Evolutionary conservation across 2,888 invertebrate genomes (phyloP), one percentile per base, ranked within the genome.

Genomic region (Synanthedon vespiformis): DNA sequence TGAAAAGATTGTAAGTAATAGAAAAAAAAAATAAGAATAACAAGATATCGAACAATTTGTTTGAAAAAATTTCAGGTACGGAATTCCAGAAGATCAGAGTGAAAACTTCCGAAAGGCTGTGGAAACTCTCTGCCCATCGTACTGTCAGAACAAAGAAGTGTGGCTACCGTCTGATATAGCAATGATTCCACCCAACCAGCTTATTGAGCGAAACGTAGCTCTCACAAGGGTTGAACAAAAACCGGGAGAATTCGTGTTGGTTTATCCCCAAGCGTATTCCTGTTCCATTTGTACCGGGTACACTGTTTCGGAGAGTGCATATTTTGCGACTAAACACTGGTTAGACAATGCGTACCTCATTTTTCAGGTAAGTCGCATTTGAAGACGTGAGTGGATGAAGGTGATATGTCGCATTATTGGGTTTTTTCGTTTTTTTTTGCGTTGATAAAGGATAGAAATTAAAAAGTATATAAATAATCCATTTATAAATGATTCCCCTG

Each of bases 141-240:
- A 93, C 57, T 94, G 94, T 61, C 92, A 93, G 67, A 93, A 94
- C 63, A 95, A 95, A 70, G 90, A 90, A 0, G 90, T 96, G 34
- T 97, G 97, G 97, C 84, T 98, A 53, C 92, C 96, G 0, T 95
- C 96, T 0, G 97, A 98, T 73, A 95, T 96, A 5, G 92, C 94
- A 0, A 97, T 97, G 97, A 93, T 97, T 6, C 96, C 97, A 3
- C 97, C 97, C 0, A 89, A 90, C 52, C 81, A 93, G 62, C 88
- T 98, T 40, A 89, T 91, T 0, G 90, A 92, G 60, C 90, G 93
- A 51, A 93, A 93, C 1, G 95, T 97, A 1, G 91, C 93, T 0
- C 77, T 98, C 27, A 92, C 93, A 52, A 90, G 94, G 11, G 91
- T 93, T 2, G 93, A 94, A 3, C 97, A 97, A 75, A 90, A 92